Conservation (phyloP, 2,113 vertebrate species). For the Trachemys scripta region DNA sequence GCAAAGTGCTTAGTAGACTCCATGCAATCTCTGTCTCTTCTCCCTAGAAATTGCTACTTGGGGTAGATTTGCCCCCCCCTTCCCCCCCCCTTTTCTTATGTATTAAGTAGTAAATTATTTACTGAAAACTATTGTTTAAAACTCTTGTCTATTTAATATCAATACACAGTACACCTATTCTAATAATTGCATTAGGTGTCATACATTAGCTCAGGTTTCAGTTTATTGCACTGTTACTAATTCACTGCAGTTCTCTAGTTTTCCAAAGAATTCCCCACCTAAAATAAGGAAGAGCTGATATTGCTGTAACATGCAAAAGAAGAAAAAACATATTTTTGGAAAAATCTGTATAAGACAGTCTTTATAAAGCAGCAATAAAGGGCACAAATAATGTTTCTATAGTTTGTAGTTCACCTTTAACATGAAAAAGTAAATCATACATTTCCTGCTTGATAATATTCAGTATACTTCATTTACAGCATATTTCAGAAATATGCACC, state of each 20-base stretch:
- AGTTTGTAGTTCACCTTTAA: neutral
- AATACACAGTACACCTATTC: neutral
- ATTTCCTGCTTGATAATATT: neutral
- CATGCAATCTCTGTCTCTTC: neutral
- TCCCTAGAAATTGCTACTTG: neutral
- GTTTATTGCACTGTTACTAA: neutral
- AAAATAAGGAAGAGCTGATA: neutral
- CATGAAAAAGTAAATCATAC: neutral
- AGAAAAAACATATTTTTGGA: neutral
- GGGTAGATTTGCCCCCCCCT: neutral
- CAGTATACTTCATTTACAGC: neutral
- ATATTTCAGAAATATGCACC: neutral
- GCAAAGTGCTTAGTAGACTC: neutral
- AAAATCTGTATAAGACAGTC: neutral
- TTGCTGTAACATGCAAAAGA: neutral
- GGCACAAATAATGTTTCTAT: neutral
- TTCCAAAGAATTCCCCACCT: no score
- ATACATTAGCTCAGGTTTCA: neutral
- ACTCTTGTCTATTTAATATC: neutral
- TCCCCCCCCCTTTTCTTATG: neutral
- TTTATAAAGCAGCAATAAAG: constrained; percentile 18
- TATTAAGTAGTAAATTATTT: neutral
- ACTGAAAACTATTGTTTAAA: neutral
- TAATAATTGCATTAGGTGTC: accelerated
- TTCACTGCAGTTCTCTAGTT: neutral